These are phyloP conservation scores for Solenopsis fugax DNA, from an alignment of 1,140 invertebrate species.

Conservation along the genomic window DNA sequence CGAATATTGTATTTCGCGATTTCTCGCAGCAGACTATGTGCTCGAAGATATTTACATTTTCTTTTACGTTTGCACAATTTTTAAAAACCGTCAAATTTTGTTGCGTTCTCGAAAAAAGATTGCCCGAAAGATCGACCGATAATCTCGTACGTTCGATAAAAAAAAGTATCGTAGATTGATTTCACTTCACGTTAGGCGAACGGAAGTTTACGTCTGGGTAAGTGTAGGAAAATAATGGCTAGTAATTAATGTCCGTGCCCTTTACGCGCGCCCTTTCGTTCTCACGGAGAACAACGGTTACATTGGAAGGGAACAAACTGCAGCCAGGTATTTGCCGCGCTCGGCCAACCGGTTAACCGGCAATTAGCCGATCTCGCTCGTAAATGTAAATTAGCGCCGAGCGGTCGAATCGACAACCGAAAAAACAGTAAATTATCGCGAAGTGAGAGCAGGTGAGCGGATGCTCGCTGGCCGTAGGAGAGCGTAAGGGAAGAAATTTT, in stretches of 20 bases:
- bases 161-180: conserved; percentile 9
- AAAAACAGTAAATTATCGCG: conserved; percentile 85
- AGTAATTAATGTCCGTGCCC: conserved; percentile 65
- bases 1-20: conserved; percentile 18
- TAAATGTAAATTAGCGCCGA: conserved; percentile 83
- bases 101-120: background rate
- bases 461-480: conserved; percentile 69
- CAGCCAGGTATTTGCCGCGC: conserved; percentile 72
- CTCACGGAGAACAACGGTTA: conserved; percentile 75
- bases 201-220: conserved; percentile 53
- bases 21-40: too few species aligned
- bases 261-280: conserved; percentile 60
- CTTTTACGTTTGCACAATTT: background rate
- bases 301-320: conserved; percentile 76
- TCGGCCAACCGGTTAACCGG: conserved; percentile 85
- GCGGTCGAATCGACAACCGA: conserved; percentile 79
- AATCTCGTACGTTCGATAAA: background rate
- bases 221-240: conserved; percentile 61
- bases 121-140: background rate
- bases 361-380: conserved; percentile 85
- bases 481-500: conserved; percentile 35
- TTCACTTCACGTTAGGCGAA: conserved; percentile 17
- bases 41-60: background rate
- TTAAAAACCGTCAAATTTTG: background rate
- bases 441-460: conserved; percentile 83